Base-by-base conservation (phyloP, 2,113 vertebrate genomes). In the Ophthalmolycus amberensis region DNA sequence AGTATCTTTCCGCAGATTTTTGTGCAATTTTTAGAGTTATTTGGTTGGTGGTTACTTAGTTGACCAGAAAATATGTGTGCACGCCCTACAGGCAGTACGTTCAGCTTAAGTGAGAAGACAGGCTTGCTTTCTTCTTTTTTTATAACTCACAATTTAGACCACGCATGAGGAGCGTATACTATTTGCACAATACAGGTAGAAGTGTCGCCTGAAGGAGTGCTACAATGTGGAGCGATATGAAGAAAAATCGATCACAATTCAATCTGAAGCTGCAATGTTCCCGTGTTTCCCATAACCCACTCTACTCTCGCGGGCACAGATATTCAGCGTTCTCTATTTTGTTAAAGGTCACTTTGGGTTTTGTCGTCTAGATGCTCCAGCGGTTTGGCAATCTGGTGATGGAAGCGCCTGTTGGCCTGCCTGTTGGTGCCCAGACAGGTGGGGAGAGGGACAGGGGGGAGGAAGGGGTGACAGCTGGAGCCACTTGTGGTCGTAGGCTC, bases 271-370 rank as follows among this genome's bases (percentile, higher is more conserved):
- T 50, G 74, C 63, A 65, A 77, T 71, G 83, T 76, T 76, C 62
- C 64, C 46, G 42, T 46, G 9, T 82, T 84, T 77, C 69, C 44
- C 76, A 42, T 37, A 83, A 84, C 63, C 60, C 70, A 29, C 42
- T 87, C 52, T 29, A 14, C 63, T 56, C 75, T 75, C 8, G 9
- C 71, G 9, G 29, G 67, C 42, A 6, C 52, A 11, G 56, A 75
- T 60, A 71, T 70, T 69, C 72, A 40, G 71, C 42, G 40, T 66
- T 84, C 68, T 65, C 63, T 75, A 46, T 82, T 85, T 81, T 81
- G 72, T 72, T 85, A 89, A 90, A 91, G 91, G 90, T 93, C 91
- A 92, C 90, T 83, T 90, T 90, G 85, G 82, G 76, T 72, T 81
- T 80, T 85, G 87, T 81, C 48, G 69, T 37, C 27, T 77, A 20